phyloP scores from a whole-genome alignment of 2,797 vertebrate genomes.

The Chrysocyon brachyurus region DNA sequence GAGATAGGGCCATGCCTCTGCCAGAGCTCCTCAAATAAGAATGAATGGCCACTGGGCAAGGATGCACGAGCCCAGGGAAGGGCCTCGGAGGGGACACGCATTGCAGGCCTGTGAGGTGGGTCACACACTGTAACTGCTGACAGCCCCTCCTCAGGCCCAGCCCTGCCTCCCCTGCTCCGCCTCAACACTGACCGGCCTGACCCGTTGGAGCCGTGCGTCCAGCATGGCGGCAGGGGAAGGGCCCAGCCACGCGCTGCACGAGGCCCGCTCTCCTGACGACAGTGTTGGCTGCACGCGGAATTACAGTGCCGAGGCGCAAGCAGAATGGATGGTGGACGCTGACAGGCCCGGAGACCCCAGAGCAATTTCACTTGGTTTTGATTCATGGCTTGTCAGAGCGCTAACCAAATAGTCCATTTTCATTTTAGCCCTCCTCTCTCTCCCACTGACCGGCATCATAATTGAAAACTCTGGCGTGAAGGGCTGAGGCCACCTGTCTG shows the following conservation, averaged over 20 bases:
- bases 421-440: slow-evolving; percentile 81
- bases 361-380: slow-evolving; percentile 86
- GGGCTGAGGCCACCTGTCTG: slow-evolving; percentile 72
- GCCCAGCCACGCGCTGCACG: accelerated
- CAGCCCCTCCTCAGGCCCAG: neutral
- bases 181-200: neutral
- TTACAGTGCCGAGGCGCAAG: slow-evolving; percentile 72
- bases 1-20: neutral
- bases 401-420: slow-evolving; percentile 88
- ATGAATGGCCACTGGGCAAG: neutral
- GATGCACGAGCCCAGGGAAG: slow-evolving; percentile 9
- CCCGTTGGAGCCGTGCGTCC: neutral
- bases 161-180: neutral
- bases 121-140: neutral
- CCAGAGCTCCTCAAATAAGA: slow-evolving; percentile 22
- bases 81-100: neutral
- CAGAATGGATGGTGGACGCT: slow-evolving; percentile 81
- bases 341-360: slow-evolving; percentile 81
- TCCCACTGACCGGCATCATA: slow-evolving; percentile 82
- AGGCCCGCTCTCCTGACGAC: neutral
- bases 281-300: neutral
- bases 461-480: slow-evolving; percentile 75
- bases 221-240: neutral
- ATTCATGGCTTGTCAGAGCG: slow-evolving; percentile 88
- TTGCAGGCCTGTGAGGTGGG: neutral